These are phyloP conservation scores for Drosophila carrolli DNA, from an alignment of 1,140 invertebrate genomes.

Conservation along the genomic window DNA sequence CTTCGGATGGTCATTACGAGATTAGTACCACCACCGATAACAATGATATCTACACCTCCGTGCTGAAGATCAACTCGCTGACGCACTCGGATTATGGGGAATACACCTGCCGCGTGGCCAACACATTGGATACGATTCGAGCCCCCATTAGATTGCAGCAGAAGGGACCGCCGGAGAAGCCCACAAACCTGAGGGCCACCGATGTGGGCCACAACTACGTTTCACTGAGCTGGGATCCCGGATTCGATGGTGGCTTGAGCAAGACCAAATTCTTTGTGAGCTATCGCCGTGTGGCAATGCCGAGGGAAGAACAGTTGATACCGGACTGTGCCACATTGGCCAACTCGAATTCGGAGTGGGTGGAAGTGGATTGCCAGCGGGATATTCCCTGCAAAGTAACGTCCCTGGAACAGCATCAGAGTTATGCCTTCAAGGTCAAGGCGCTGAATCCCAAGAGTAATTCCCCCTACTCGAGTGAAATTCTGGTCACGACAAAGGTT, in stretches of 20 bases:
- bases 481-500: conserved; percentile 91
- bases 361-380: conserved; percentile 92
- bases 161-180: conserved; percentile 93
- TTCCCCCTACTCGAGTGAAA: conserved; percentile 93
- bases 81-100: conserved; percentile 94
- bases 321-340: conserved; percentile 88
- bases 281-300: conserved; percentile 88
- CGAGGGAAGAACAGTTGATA: conserved; percentile 86
- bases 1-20: conserved; percentile 94
- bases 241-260: conserved; percentile 94
- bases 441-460: conserved; percentile 93
- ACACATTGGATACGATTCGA: conserved; percentile 90
- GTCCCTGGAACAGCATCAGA: conserved; percentile 92
- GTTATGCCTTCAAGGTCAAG: conserved; percentile 93
- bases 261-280: conserved; percentile 94
- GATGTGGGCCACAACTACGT: conserved; percentile 91
- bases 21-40: conserved; percentile 92
- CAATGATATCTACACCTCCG: conserved; percentile 94
- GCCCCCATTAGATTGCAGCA: conserved; percentile 92
- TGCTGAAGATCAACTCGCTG: conserved; percentile 91
- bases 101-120: conserved; percentile 94
- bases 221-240: conserved; percentile 92
- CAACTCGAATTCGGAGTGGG: conserved; percentile 88
- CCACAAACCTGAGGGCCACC: conserved; percentile 88
- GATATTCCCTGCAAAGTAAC: conserved; percentile 95